phyloP scores from a whole-genome alignment of 2,797 vertebrate genomes.

The Molothrus ater region DNA sequence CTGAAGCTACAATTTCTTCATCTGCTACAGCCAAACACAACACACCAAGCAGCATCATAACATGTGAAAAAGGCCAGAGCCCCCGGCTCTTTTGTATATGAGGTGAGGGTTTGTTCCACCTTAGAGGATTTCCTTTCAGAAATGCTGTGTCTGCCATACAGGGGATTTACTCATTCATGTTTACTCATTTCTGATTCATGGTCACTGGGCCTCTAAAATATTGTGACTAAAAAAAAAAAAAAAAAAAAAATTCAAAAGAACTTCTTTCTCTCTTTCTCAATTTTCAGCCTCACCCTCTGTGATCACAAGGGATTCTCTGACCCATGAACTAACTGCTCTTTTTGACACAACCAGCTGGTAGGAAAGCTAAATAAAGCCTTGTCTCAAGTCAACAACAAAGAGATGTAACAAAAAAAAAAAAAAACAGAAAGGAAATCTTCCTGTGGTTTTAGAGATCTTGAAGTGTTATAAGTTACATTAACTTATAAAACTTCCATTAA shows the following conservation, averaged over 20 bases:
- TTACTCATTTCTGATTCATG: background rate
- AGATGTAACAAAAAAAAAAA: background rate
- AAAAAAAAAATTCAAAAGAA: background rate
- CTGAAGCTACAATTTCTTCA: background rate
- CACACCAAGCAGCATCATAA: background rate
- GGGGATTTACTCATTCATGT: background rate
- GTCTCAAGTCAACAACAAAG: background rate
- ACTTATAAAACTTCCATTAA: background rate
- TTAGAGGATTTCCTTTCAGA: background rate
- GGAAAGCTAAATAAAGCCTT: conserved; percentile 16
- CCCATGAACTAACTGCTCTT: conserved; percentile 18
- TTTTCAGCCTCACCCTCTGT: background rate
- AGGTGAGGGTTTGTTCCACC: background rate
- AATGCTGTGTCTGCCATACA: background rate
- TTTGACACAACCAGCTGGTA: background rate
- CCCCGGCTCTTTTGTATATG: background rate
- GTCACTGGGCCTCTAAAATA: background rate
- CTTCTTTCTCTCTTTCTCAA: background rate
- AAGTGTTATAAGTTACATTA: background rate
- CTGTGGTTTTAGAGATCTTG: background rate
- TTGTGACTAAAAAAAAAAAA: background rate
- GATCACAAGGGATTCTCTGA: conserved; percentile 17
- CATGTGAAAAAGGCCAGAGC: background rate
- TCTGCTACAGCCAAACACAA: background rate
- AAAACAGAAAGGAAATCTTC: background rate